Evolutionary conservation across 2,888 invertebrate species (phyloP), one percentile per base, ranked within the genome.

Genomic region (Parnassius mnemosyne): DNA sequence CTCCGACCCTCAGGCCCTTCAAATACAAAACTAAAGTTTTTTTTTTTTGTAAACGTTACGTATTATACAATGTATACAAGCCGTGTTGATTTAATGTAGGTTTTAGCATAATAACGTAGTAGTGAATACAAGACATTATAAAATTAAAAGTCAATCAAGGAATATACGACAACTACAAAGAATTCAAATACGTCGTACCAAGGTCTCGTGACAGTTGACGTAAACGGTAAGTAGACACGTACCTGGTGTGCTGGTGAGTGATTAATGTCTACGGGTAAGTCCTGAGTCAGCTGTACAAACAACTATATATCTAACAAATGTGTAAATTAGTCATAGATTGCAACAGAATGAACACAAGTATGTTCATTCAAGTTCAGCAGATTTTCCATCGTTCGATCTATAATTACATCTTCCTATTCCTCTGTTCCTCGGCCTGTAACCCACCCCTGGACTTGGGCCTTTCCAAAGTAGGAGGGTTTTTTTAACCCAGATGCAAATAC

Each of bases 21-120:
- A 47, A 61, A 57, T 43, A 52, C 12, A 47, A 53, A 61, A 61
- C 69, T 65, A 64, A 70, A 72, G 70, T 64, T 69, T 70, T 20
- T 69, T 70, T 20, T 20, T 67, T 64, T 61, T 60, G 60, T 68
- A 46, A 57, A 54, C 52, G 52, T 52, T 52, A 61, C 59, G 34
- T 34, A 7, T 34, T 34, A 60, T 65, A 64, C 61, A 63, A 65
- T 56, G 59, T 56, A 57, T n/a, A 57, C 43, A 1, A 51, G 10
- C 12, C 9, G 46, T 58, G 10, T 34, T 58, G 46, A 43, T 7
- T 10, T 44, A 42, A 46, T 55, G 16, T 34, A 34, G 34, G 34
- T 34, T 42, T 3, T 25, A 10, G 13, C 53, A 43, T 60, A 20
- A 20, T 20, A 20, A 20, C 2, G 20, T 20, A 20, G 20, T 16